These are phyloP conservation scores for Cotesia vestalis DNA, from an alignment of 1,140 invertebrate genomes.

Conservation along the genomic window DNA sequence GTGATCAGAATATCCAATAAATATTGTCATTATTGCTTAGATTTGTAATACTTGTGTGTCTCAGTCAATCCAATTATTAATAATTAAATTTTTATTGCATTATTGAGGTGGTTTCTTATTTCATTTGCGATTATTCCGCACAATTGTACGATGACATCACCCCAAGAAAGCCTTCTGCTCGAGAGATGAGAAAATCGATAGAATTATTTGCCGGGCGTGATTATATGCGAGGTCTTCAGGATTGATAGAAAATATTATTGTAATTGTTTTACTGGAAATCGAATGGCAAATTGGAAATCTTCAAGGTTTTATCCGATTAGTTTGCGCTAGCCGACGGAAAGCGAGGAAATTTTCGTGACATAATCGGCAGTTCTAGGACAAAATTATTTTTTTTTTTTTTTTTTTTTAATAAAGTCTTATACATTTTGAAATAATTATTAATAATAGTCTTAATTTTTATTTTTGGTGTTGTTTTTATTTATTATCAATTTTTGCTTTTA, in stretches of 20 bases:
- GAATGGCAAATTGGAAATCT: too few relatives aligned
- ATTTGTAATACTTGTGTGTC: background rate
- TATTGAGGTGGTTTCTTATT: background rate
- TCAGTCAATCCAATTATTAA: too few relatives aligned
- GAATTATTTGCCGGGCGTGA: constrained; percentile 6
- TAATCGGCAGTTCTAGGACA: too few relatives aligned
- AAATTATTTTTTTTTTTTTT: too few relatives aligned
- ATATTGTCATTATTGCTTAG: background rate
- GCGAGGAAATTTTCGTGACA: too few relatives aligned
- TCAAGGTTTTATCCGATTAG: too few relatives aligned
- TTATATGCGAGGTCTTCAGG: constrained; percentile 15
- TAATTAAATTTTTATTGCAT: background rate
- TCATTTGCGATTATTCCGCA: background rate
- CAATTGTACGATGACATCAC: constrained; percentile 5
- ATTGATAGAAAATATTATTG: background rate
- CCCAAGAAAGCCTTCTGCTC: background rate
- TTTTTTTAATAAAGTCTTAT: too few relatives aligned
- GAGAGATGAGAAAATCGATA: background rate
- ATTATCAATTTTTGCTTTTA: too few relatives aligned
- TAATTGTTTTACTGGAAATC: background rate
- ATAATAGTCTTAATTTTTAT: too few relatives aligned
- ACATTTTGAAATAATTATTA: too few relatives aligned
- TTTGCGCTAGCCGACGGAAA: too few relatives aligned
- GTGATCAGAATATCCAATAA: background rate
- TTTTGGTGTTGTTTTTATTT: too few relatives aligned